Percentiles rank a stretch among this genome's conserved stretches.
Evolutionary conservation across 2,888 invertebrate genomes (phyloP).

Genomic region (Drosophila cracens): DNA sequence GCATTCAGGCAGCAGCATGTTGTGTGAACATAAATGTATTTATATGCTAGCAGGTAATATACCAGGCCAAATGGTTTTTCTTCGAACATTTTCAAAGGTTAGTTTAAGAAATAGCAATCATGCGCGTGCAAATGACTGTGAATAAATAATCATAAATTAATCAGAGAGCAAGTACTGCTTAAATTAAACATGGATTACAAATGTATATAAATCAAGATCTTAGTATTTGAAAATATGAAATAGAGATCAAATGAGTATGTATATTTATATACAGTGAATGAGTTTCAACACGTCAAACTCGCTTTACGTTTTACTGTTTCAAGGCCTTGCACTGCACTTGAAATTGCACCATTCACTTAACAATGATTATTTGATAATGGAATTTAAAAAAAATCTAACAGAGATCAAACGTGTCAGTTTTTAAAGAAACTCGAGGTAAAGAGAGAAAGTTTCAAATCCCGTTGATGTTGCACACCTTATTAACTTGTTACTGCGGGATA

Average conservation of each 20-base stretch:
- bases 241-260: neutral
- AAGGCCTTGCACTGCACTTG: neutral
- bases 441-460: accelerated
- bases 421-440: neutral
- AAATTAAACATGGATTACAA: neutral
- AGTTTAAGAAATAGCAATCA: neutral
- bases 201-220: neutral
- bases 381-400: neutral
- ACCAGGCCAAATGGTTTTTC: neutral
- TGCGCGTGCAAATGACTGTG: neutral
- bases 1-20: neutral
- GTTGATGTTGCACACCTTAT: neutral
- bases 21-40: neutral
- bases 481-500: neutral
- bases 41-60: neutral
- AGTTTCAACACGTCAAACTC: neutral
- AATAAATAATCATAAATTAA: neutral
- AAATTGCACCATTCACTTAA: too few species aligned
- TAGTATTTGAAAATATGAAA: neutral
- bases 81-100: neutral
- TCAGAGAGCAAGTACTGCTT: neutral
- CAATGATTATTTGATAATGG: neutral
- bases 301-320: neutral
- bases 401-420: too few species aligned
- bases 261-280: neutral